Conservation (phyloP, 1,140 invertebrate genomes). For the Drosophila neocordata region DNA sequence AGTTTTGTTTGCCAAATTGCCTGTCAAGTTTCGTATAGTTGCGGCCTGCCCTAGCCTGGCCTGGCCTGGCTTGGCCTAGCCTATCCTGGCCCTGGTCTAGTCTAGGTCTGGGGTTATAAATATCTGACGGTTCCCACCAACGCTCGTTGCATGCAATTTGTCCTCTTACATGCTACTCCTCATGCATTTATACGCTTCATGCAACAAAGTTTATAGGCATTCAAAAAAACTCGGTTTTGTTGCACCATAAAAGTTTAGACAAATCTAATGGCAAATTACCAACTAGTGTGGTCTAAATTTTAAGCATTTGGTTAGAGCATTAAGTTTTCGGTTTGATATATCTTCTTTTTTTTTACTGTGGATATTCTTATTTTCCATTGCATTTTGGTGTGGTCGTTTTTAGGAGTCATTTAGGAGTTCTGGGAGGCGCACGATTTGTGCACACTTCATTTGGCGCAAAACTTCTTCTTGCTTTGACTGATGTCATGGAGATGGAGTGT, state of each 20-base stretch:
- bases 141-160: conserved; percentile 48
- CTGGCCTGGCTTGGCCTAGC: not conserved
- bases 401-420: conserved; percentile 2
- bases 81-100: conserved; percentile 1
- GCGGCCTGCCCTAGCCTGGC: conserved; percentile 10
- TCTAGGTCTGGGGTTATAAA: conserved; percentile 45
- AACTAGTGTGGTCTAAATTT: too few relatives aligned
- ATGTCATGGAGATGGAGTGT: conserved; percentile 12
- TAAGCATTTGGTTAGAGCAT: not conserved
- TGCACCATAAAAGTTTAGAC: too few relatives aligned
- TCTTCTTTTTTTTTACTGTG: not conserved
- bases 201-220: conserved; percentile 5
- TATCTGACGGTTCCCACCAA: conserved; percentile 32
- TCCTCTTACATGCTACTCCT: conserved; percentile 22
- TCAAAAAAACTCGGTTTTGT: not conserved
- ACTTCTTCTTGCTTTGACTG: conserved; percentile 18
- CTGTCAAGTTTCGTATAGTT: conserved; percentile 48
- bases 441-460: conserved; percentile 1
- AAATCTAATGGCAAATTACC: too few relatives aligned
- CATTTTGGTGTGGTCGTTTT: not conserved
- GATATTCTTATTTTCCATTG: not conserved
- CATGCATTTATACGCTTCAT: conserved; percentile 27
- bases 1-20: conserved; percentile 62
- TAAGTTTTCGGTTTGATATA: not conserved
- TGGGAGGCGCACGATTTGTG: not conserved